Evolutionary conservation across 2,888 invertebrate genomes (phyloP).

Genomic region (Leptinotarsa juncta): DNA sequence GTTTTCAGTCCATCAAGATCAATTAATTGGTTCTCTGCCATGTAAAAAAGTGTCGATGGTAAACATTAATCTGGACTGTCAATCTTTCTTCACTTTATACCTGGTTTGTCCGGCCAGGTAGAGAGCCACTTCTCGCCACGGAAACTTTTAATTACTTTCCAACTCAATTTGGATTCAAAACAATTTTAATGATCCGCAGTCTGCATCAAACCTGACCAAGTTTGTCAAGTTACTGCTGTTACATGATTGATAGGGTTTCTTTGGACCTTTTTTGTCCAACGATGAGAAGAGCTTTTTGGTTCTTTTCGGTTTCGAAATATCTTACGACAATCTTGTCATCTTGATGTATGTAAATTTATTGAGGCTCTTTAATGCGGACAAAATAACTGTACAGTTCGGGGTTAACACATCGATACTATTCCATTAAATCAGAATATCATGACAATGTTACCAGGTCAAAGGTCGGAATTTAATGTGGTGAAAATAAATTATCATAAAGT

Average conservation of each 20-base stretch:
- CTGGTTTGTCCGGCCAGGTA: conserved; percentile 35
- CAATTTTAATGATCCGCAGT: conserved; percentile 29
- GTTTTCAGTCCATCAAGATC: conserved; percentile 54
- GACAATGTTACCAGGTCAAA: too few species aligned
- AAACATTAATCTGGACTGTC: conserved; percentile 51
- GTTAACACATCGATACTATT: too few species aligned
- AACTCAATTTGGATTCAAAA: conserved; percentile 20
- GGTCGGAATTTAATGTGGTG: too few species aligned
- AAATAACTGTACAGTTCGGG: too few species aligned
- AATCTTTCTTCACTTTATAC: conserved; percentile 53
- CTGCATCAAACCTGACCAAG: conserved; percentile 19
- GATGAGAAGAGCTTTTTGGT: neutral
- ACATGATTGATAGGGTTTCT: conserved; percentile 5
- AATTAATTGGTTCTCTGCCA: conserved; percentile 53
- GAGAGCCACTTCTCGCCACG: conserved; percentile 2
- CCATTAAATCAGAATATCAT: too few species aligned
- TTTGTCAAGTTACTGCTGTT: neutral
- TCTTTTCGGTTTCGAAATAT: neutral
- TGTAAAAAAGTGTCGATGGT: conserved; percentile 54
- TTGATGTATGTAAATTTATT: too few species aligned
- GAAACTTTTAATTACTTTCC: conserved; percentile 18
- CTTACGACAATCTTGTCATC: too few species aligned
- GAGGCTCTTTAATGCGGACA: too few species aligned
- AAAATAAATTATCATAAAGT: too few species aligned
- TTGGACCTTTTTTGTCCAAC: conserved; percentile 4